Conservation (phyloP, 2,113 vertebrate genomes). For the Myrmecophaga tridactyla region DNA sequence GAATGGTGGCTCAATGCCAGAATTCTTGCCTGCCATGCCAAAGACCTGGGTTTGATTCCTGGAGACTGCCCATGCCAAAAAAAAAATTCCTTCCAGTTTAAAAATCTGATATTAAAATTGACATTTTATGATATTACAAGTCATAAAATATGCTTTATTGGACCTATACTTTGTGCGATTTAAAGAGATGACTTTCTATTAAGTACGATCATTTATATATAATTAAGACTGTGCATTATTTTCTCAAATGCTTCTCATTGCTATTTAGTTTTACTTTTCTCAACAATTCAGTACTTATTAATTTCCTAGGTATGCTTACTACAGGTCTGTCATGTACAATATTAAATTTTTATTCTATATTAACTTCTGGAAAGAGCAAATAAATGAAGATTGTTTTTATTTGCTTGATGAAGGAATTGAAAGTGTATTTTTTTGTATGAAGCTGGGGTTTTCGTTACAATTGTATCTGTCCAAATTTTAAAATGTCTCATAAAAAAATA, state of each 20-base stretch:
- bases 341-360: conserved; percentile 78
- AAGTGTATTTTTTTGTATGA: conserved; percentile 85
- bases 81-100: too few relatives aligned
- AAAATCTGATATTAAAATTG: neutral
- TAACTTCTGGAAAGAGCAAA: conserved; percentile 76
- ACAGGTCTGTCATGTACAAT: conserved; percentile 79
- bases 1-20: too few relatives aligned
- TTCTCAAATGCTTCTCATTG: conserved; percentile 76
- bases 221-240: conserved; percentile 78
- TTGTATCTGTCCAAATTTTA: conserved; percentile 69
- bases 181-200: too few relatives aligned
- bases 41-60: too few relatives aligned
- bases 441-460: conserved; percentile 72
- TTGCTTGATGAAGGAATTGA: conserved; percentile 80
- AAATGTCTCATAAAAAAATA: conserved; percentile 68
- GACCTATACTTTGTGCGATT: conserved; percentile 76
- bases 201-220: conserved; percentile 76
- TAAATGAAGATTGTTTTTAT: conserved; percentile 82
- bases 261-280: conserved; percentile 82
- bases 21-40: too few relatives aligned
- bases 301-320: conserved; percentile 76
- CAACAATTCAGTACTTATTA: conserved; percentile 62
- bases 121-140: conserved; percentile 53
- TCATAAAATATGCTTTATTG: conserved; percentile 72
- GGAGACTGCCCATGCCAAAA: too few relatives aligned